Evolutionary conservation across 2,113 vertebrate species (phyloP).

Genomic region (Vidua chalybeata): DNA sequence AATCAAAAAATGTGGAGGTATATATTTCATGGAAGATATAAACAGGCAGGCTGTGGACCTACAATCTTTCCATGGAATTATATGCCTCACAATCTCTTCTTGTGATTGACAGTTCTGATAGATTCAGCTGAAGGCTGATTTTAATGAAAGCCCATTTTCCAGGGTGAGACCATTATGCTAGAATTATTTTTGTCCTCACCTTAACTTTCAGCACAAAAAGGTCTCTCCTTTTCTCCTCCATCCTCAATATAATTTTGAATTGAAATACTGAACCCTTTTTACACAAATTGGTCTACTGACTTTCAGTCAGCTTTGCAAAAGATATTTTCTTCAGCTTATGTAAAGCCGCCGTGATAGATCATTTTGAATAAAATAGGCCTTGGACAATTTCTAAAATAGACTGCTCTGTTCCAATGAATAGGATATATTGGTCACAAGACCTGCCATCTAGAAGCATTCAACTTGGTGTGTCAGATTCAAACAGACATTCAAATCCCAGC

Average conservation of each 20-base stretch:
- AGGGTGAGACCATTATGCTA: background rate
- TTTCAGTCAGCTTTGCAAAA: constrained; percentile 26
- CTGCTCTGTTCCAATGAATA: constrained; percentile 7
- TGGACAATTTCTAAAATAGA: constrained; percentile 18
- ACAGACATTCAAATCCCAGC: background rate
- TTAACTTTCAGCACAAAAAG: constrained; percentile 29
- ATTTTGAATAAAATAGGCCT: constrained; percentile 30
- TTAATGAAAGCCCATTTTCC: constrained; percentile 39
- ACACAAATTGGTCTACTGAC: constrained; percentile 7
- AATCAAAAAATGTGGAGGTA: background rate
- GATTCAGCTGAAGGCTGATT: background rate
- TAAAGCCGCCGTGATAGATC: constrained; percentile 1
- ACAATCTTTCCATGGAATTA: background rate
- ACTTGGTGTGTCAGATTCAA: background rate
- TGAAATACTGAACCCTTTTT: constrained; percentile 17
- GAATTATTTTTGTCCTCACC: constrained; percentile 32
- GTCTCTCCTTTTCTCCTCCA: constrained; percentile 19
- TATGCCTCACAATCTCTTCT: background rate
- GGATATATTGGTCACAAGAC: background rate
- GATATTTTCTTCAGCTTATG: constrained; percentile 36
- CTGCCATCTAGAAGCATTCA: background rate
- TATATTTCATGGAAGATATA: background rate
- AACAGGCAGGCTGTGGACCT: background rate
- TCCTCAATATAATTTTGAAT: constrained; percentile 10
- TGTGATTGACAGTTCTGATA: constrained; percentile 44